Evolutionary conservation across 92 coral and sea anemone genomes (phyloP), one percentile per base, ranked within the genome.

Genomic region (Scolanthus callimorphus): DNA sequence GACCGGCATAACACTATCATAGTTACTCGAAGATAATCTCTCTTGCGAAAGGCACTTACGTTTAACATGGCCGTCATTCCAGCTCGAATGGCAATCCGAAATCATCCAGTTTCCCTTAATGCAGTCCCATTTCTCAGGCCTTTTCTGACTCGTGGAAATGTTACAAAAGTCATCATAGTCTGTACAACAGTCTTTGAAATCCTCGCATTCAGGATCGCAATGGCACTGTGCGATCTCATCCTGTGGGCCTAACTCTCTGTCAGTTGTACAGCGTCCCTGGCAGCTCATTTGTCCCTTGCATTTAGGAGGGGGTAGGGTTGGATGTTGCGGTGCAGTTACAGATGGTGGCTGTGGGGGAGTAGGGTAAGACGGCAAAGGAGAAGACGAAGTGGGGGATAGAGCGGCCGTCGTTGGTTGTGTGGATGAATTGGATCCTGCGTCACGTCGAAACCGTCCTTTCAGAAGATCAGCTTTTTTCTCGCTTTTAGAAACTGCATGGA

Each of bases 101-200:
- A 69, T 59, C 59, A 69, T 69, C 67, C 67, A 58, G 4, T 45
- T 59, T 4, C 27, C 49, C 17, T 34, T 6, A 15, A 34, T 15
- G 6, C 41, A 15, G n/a, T n/a, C n/a, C n/a, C n/a, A n/a, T n/a
- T n/a, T n/a, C n/a, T n/a, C n/a, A n/a, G n/a, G n/a, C n/a, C n/a
- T n/a, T n/a, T n/a, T n/a, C n/a, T n/a, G n/a, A 30, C 3, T 17
- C 17, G 60, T 20, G 20, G 38, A 17, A 3, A 29, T 34, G 49
- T 21, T 17, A 29, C 67, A 60, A 29, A 60, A 60, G n/a, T 24
- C 24, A 20, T 60, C 67, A 27, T 22, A 60, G 19, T 60, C 67
- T 2, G 67, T 27, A 45, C 67, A 60, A 28, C 67, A 60, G 55
- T 60, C 67, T 25, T 60, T 60, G 67, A 60, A 60, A 26, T 39